Percentiles rank a stretch among this genome's conserved stretches.
Conservation (phyloP, 2,888 invertebrate genomes). For the Polydrusus tereticollis region DNA sequence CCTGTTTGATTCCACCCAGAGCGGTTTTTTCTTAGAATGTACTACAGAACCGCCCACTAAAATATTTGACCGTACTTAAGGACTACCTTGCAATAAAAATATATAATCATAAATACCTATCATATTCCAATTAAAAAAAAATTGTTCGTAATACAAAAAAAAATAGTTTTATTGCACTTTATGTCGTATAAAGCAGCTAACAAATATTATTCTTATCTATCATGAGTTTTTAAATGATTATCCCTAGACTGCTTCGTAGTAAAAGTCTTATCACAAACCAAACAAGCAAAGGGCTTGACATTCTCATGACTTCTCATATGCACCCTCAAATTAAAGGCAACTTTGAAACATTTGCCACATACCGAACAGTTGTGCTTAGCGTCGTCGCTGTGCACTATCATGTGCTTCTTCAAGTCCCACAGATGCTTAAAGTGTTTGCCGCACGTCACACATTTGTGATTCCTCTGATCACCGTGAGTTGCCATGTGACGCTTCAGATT, state of each 20-base stretch:
- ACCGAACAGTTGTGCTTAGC: conserved; percentile 67
- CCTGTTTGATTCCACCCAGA: too few relatives aligned
- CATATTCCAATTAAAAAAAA: too few relatives aligned
- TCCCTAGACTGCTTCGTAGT: conserved; percentile 60
- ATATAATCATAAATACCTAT: too few relatives aligned
- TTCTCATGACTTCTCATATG: conserved; percentile 52
- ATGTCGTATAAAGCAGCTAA: too few relatives aligned
- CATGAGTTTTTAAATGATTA: conserved; percentile 69
- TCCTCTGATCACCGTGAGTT: conserved; percentile 66
- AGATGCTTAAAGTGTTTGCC: conserved; percentile 65
- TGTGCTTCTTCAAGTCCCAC: conserved; percentile 50
- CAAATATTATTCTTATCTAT: neutral
- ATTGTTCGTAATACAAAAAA: too few relatives aligned
- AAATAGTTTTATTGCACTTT: too few relatives aligned
- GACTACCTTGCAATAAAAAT: too few relatives aligned
- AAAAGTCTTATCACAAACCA: conserved; percentile 61
- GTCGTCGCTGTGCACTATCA: conserved; percentile 63
- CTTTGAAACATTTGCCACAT: conserved; percentile 67
- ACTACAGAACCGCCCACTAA: too few relatives aligned
- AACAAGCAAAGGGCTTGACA: conserved; percentile 57
- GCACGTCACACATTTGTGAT: conserved; percentile 68
- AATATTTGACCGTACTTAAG: too few relatives aligned
- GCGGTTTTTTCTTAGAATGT: too few relatives aligned
- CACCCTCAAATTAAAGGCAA: conserved; percentile 46
- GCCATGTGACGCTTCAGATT: conserved; percentile 51